phyloP scores from a whole-genome alignment of 1,140 invertebrate genomes.

The Diprion similis region DNA sequence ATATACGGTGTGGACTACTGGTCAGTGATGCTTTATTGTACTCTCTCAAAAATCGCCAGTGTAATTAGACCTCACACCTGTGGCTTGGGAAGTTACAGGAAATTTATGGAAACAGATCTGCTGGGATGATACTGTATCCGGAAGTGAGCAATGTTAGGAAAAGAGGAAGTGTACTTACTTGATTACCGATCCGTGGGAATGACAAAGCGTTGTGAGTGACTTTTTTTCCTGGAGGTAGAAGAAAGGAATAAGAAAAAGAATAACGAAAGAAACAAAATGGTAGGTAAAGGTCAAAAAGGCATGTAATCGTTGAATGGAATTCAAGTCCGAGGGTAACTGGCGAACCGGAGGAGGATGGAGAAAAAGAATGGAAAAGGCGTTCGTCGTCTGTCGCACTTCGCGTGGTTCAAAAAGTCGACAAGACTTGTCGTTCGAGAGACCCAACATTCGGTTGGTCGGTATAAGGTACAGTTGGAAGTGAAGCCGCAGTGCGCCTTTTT shows the following conservation, averaged over 20 bases:
- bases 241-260: background rate
- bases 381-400: background rate
- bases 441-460: too few species aligned
- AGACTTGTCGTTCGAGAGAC: background rate
- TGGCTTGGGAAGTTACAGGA: too few species aligned
- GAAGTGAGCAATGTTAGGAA: background rate
- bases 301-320: background rate
- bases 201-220: background rate
- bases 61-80: too few species aligned
- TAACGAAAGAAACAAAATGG: background rate
- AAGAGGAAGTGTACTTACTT: background rate
- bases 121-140: too few species aligned
- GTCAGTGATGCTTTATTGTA: too few species aligned
- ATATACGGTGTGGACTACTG: too few species aligned
- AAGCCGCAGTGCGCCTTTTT: constrained; percentile 4
- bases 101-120: too few species aligned
- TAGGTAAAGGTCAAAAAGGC: background rate
- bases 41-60: too few species aligned
- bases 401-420: background rate
- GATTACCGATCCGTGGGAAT: background rate
- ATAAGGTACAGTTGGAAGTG: background rate
- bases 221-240: background rate
- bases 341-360: background rate
- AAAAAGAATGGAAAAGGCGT: background rate
- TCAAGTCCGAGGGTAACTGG: background rate